Base-by-base conservation (phyloP, 1,140 invertebrate genomes). In the Meloidogyne floridensis region DNA sequence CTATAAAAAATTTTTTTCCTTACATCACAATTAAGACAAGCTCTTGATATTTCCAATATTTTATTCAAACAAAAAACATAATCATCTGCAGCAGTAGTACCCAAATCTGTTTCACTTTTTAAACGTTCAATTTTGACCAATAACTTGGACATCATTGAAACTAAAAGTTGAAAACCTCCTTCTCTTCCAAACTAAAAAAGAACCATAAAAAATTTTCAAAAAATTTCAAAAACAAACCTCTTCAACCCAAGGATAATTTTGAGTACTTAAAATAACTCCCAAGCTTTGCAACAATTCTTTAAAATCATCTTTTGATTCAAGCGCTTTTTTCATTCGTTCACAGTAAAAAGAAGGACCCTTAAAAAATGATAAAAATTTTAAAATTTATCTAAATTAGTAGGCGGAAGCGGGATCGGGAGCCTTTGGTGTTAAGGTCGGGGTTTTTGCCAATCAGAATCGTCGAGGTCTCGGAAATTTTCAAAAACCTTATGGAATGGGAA, bases 81-180 rank as follows among this genome's bases (percentile, higher is more conserved):
- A 13, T 80, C 83, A 11, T 83, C 83, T 65, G n/a, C 83, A 32
- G 32, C 32, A n/a, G 47, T 18, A 13, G 13, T n/a, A 53, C 42
- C n/a, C n/a, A 56, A n/a, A 15, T 65, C 82, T 20, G 47, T 10
- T 42, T 53, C 80, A 53, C 10, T 42, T 43, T 75, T 71, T 71
- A 72, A 42, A 32, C 42, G 72, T 18, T 85, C 43, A 13, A 84
- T 73, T 43, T 83, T 84, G 53, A n/a, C 8, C 47, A 47, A 18
- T 8, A 72, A 15, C 32, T 84, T 83, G 42, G 18, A 83, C 43
- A 83, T 70, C 43, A 83, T 65, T 20, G 69, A 72, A 6, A 77
- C 75, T 3, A 83, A 43, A 69, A 83, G 81, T 54, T 83, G 82
- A 42, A 83, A 83, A 18, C 82, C 82, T 43, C 82, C 82, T 81